phyloP scores from a whole-genome alignment of 2,888 invertebrate genomes.

The Agonopterix subpropinquella region DNA sequence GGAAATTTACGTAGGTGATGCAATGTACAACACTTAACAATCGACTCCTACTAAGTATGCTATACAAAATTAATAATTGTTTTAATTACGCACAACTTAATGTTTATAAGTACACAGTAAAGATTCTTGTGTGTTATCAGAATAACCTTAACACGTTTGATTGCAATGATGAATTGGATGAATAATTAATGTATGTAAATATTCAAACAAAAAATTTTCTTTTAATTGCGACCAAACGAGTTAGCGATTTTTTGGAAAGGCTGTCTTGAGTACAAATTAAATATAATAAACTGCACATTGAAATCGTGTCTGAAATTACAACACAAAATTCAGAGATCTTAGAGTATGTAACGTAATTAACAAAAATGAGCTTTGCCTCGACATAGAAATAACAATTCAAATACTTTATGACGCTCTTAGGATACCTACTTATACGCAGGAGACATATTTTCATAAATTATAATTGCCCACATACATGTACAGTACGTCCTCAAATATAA shows the following conservation, averaged over 20 bases:
- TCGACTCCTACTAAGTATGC: constrained; percentile 1
- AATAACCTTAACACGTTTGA: no score
- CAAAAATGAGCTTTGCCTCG: background rate
- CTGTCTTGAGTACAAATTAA: no score
- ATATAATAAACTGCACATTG: no score
- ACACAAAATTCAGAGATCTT: no score
- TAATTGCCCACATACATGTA: constrained; percentile 67
- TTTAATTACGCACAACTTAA: constrained; percentile 3
- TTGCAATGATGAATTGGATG: no score
- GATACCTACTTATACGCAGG: constrained; percentile 38
- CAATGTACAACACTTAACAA: background rate
- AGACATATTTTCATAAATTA: constrained; percentile 70
- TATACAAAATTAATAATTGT: constrained; percentile 1
- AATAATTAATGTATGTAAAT: no score
- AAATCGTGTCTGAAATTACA: background rate
- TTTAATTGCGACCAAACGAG: no score
- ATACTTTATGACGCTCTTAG: constrained; percentile 5
- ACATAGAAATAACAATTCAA: background rate
- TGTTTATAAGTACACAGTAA: background rate
- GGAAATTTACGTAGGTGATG: background rate
- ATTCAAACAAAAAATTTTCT: no score
- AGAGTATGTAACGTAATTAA: no score
- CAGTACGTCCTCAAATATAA: constrained; percentile 22
- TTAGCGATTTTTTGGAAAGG: no score
- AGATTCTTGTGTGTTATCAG: background rate